Conservation (phyloP, 2,113 vertebrate species). For the Rattus rattus region DNA sequence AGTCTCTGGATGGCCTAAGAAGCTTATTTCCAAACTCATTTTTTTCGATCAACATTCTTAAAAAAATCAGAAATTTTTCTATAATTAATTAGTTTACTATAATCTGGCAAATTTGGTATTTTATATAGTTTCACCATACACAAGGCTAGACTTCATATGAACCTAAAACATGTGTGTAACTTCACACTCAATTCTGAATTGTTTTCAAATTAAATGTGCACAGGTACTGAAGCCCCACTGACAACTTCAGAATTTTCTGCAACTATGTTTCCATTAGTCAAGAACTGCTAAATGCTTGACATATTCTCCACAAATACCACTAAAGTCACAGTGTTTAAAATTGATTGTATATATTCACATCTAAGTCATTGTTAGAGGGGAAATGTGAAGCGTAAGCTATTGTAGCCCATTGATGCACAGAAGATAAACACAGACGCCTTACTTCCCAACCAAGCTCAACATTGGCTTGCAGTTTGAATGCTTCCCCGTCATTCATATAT, state of each 20-base stretch:
- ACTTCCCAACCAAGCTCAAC: no score
- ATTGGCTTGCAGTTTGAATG: background rate
- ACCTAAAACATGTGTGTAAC: background rate
- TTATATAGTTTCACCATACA: background rate
- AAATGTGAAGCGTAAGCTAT: background rate
- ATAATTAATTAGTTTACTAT: background rate
- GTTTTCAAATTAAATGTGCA: background rate
- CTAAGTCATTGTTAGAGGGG: background rate
- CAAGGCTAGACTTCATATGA: background rate
- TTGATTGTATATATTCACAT: background rate
- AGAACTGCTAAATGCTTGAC: background rate
- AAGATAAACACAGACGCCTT: background rate
- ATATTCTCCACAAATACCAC: background rate
- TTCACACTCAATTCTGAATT: background rate
- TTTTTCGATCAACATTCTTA: background rate
- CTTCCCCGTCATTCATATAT: background rate
- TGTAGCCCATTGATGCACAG: rapidly evolving
- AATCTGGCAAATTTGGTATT: background rate
- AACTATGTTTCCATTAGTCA: background rate
- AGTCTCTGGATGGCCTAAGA: background rate
- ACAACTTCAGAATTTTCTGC: background rate
- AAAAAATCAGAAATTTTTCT: background rate
- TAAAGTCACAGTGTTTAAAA: background rate
- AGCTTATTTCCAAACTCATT: background rate
- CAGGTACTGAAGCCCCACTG: background rate